Base-by-base conservation (phyloP, 2,113 vertebrate species). In the Thymallus thymallus region DNA sequence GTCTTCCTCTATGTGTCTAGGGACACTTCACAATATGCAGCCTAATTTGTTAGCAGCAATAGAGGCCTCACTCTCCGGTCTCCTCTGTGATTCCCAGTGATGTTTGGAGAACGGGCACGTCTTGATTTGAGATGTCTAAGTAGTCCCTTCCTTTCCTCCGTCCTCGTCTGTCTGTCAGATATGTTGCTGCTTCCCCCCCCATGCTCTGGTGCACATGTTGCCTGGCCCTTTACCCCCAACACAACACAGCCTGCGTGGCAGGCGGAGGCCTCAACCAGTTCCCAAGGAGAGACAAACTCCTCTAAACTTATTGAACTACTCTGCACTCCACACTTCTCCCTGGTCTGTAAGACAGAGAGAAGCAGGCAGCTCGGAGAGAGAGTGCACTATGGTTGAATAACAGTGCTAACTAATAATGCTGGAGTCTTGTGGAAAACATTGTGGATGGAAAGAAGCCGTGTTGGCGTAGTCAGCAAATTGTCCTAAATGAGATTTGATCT, bases 1-100 rank as follows among this genome's bases (percentile, higher is more conserved):
- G 73, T 77, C 68, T 74, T 74, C 80, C 72, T 80, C 75, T 41
- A 77, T 80, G 75, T 80, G 81, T 75, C 75, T 69, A 62, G 56
- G 71, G 68, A 62, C 75, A 69, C 75, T 64, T 80, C 68, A 55
- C 74, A 69, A 71, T 79, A 69, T 76, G 77, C 77, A 72, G 71
- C 64, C 77, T 74, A 82, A 82, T 79, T 79, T 82, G 74, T 58
- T 62, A 68, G 64, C 0, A 41, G 62, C 51, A 20, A 26, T 32
- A 69, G 63, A 65, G 45, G 14, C 18, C 51, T 55, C 18, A 5
- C 51, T 55, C 51, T 55, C 1, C 62, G 46, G 45, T 26, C 35
- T 72, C 51, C 48, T 66, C 62, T 64, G 68, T 26, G 60, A 62
- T 69, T 64, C 67, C 60, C 58, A 62, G 62, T 72, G 55, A 72